These are phyloP conservation scores for Drosophila teissieri DNA, from an alignment of 1,140 invertebrate genomes.

Conservation along the genomic window DNA sequence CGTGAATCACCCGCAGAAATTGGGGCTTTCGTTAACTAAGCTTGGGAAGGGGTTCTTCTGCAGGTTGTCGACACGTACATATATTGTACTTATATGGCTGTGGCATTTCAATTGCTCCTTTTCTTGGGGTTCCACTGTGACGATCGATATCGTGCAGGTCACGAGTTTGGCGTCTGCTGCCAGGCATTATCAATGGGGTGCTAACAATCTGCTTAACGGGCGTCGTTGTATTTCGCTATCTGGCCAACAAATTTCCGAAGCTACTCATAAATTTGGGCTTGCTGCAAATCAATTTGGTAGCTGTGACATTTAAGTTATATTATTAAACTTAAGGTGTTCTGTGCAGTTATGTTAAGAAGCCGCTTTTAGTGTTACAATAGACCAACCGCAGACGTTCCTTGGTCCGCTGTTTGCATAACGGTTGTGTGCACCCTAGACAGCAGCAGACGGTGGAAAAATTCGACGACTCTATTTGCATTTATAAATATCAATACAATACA, in stretches of 20 bases:
- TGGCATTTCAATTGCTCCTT: not conserved
- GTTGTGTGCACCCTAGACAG: slow-evolving; percentile 11
- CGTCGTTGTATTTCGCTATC: slow-evolving; percentile 1
- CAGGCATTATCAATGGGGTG: slow-evolving; percentile 29
- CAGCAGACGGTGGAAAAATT: slow-evolving; percentile 25
- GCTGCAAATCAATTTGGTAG: not conserved
- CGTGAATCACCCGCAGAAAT: slow-evolving; percentile 2
- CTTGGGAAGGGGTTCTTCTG: not conserved
- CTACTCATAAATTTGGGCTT: not conserved
- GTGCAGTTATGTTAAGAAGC: not conserved
- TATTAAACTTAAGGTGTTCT: not conserved
- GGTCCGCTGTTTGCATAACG: slow-evolving; percentile 52
- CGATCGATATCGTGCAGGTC: slow-evolving; percentile 11
- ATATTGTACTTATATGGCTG: not conserved
- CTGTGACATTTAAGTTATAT: not conserved
- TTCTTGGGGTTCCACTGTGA: slow-evolving; percentile 5
- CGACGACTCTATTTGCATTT: slow-evolving; percentile 19
- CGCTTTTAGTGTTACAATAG: not conserved
- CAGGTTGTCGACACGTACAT: not conserved
- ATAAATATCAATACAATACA: slow-evolving; percentile 26
- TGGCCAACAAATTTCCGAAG: not conserved
- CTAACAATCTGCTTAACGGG: slow-evolving; percentile 12
- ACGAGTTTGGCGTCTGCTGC: slow-evolving; percentile 23
- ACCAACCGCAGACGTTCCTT: not conserved
- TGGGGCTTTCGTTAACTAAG: not conserved